Evolutionary conservation across 2,797 vertebrate species (phyloP).

Genomic region (Chiloscyllium punctatum): DNA sequence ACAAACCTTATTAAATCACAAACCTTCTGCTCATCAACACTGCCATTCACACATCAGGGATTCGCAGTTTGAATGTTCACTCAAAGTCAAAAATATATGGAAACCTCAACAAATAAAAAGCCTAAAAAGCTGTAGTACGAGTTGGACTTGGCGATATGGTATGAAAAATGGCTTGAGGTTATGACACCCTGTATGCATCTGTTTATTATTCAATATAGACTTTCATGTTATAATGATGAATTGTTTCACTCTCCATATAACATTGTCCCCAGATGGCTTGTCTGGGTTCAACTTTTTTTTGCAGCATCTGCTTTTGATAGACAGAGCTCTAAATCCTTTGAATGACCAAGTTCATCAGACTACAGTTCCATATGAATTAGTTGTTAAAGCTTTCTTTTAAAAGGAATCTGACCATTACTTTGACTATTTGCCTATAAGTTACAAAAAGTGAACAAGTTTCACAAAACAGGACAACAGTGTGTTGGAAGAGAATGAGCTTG

Average conservation of each 20-base stretch:
- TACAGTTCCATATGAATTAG: neutral
- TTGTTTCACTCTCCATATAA: constrained; percentile 64
- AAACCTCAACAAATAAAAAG: neutral
- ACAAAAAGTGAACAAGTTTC: neutral
- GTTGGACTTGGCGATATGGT: neutral
- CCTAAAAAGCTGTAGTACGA: constrained; percentile 9
- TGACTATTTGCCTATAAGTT: neutral
- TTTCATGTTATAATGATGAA: constrained; percentile 78
- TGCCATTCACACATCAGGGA: neutral
- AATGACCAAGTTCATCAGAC: constrained; percentile 51
- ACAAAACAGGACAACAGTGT: neutral
- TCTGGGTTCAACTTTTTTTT: constrained; percentile 59
- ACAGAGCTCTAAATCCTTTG: constrained; percentile 60
- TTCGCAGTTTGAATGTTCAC: constrained; percentile 9
- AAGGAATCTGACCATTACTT: neutral
- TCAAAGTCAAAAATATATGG: neutral
- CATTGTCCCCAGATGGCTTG: constrained; percentile 60
- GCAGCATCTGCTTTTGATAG: constrained; percentile 75
- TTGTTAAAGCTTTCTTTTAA: neutral
- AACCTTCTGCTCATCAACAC: constrained; percentile 1
- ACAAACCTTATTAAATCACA: neutral
- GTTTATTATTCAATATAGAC: constrained; percentile 85
- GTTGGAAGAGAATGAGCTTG: neutral
- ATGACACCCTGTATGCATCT: constrained; percentile 76
- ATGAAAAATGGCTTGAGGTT: constrained; percentile 63